These are phyloP conservation scores for Oryctolagus cuniculus DNA, from an alignment of 2,113 vertebrate species.

Conservation along the genomic window DNA sequence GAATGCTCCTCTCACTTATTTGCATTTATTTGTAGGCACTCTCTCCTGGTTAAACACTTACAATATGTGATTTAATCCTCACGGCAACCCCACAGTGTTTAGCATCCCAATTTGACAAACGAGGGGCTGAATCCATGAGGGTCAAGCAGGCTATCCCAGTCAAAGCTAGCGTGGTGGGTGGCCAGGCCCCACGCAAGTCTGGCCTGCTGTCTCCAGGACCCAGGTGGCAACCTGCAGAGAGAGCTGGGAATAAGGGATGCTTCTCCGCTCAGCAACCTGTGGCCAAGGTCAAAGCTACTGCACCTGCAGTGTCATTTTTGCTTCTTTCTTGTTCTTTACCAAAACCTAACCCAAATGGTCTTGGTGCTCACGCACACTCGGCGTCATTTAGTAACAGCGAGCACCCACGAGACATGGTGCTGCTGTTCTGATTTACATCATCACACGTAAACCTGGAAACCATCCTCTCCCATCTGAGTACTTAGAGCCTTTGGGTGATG, in stretches of 20 bases:
- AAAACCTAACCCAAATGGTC: background rate
- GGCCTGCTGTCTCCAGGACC: background rate
- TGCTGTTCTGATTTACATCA: background rate
- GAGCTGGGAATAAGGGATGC: background rate
- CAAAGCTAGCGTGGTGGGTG: background rate
- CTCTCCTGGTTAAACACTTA: background rate
- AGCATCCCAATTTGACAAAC: background rate
- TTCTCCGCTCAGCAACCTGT: background rate
- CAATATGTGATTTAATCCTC: background rate
- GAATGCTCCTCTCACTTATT: background rate
- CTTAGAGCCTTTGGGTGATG: background rate
- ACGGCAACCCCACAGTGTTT: background rate
- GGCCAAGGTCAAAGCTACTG: background rate
- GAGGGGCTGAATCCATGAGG: background rate
- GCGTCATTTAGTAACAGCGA: background rate
- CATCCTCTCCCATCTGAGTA: background rate
- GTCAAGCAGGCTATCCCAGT: background rate
- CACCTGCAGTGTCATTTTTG: background rate
- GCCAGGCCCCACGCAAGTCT: background rate
- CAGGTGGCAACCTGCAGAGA: background rate
- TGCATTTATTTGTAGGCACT: background rate
- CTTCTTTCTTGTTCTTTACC: background rate
- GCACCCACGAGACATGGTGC: fast-evolving
- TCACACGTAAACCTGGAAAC: background rate
- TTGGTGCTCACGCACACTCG: background rate